Evolutionary conservation across 2,113 vertebrate genomes (phyloP).

Genomic region (Aegithalos caudatus): DNA sequence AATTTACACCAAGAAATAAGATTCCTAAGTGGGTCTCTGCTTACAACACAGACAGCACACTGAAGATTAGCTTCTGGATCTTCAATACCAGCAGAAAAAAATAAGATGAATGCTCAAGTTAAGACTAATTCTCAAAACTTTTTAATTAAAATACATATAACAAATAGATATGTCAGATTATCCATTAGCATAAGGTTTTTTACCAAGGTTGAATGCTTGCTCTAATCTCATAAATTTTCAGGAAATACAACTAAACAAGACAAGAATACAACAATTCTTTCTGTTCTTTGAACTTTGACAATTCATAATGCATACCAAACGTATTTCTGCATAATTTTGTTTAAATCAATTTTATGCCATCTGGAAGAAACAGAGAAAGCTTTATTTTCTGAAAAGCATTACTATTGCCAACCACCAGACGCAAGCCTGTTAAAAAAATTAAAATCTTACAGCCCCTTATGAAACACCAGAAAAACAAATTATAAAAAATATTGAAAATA

Average conservation of each 20-base stretch:
- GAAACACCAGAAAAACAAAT: not conserved
- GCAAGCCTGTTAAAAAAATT: not conserved
- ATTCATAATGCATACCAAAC: not conserved
- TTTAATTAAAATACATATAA: not conserved
- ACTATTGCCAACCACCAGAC: not conserved
- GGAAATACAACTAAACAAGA: not conserved
- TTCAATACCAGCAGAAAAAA: not conserved
- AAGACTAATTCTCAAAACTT: not conserved
- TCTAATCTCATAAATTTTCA: not conserved
- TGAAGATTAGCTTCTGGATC: not conserved
- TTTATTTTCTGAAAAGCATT: not conserved
- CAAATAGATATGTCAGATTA: not conserved
- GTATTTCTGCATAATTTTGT: not conserved
- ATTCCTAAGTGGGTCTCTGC: not conserved
- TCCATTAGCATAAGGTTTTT: not conserved
- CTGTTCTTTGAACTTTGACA: not conserved
- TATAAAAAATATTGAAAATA: not conserved
- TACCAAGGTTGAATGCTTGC: not conserved
- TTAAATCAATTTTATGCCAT: not conserved
- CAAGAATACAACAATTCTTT: not conserved
- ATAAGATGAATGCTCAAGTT: not conserved
- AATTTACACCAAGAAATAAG: not conserved
- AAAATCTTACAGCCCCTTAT: not conserved
- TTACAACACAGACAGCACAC: not conserved
- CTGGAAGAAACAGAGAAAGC: not conserved